Conservation (phyloP, 2,797 vertebrate species). For the Epinephelus coioides region DNA sequence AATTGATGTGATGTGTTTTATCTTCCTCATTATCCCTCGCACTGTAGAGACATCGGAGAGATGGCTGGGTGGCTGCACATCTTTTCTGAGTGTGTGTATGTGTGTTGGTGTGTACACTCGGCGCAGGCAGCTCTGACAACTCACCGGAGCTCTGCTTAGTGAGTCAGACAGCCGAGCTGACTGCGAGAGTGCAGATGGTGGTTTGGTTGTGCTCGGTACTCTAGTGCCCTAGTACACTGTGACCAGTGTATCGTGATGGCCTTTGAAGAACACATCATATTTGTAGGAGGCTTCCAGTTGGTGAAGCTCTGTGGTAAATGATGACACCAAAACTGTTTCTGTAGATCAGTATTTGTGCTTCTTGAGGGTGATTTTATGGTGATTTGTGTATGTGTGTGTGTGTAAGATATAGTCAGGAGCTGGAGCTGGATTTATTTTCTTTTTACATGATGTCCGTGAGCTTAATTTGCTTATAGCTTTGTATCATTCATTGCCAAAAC, state of each 20-base stretch:
- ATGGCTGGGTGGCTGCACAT: slow-evolving; percentile 60
- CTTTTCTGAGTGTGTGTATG: slow-evolving; percentile 40
- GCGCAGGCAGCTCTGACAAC: slow-evolving; percentile 64
- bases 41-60: slow-evolving; percentile 58
- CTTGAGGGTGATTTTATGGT: not conserved
- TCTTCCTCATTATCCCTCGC: slow-evolving; percentile 77
- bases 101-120: slow-evolving; percentile 51
- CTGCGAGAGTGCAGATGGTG: slow-evolving; percentile 55
- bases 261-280: not conserved
- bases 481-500: slow-evolving; percentile 1
- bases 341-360: not conserved
- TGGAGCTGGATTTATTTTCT: not conserved
- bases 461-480: not conserved
- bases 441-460: not conserved
- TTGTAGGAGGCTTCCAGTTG: not conserved
- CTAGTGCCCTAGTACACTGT: slow-evolving; percentile 15
- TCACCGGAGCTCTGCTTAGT: slow-evolving; percentile 60
- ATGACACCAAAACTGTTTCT: not conserved
- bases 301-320: not conserved
- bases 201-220: slow-evolving; percentile 38
- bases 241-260: slow-evolving; percentile 17
- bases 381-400: no score
- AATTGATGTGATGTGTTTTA: slow-evolving; percentile 79
- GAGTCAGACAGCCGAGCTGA: slow-evolving; percentile 58
- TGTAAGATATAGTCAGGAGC: not conserved